Base-by-base conservation (phyloP, 2,888 invertebrate species). In the Dryobota labecula region DNA sequence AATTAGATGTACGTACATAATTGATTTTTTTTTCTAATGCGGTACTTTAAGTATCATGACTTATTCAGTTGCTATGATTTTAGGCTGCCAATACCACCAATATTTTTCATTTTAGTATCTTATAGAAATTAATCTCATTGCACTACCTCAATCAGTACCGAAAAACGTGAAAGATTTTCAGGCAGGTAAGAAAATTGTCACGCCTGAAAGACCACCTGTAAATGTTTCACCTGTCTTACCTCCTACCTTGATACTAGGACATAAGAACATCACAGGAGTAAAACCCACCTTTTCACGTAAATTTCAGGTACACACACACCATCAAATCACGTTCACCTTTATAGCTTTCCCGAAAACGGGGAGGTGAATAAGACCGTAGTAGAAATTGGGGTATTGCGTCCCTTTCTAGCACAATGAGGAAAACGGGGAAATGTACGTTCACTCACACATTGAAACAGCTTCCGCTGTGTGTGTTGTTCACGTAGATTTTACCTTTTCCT, bases 151-250 rank as follows among this genome's bases (percentile, higher is more conserved):
- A 72, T 11, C 27, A 30, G 13, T 30, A 53, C 4, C 27, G 13
- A 41, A 4, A 41, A 18, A 27, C 4, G 33, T 57, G 11, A 4
- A 11, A 27, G 13, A 36, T 36, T 47, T 66, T 68, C 58, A 71
- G 58, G 45, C 41, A 84, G 75, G 74, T 83, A 81, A 84, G 81
- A 84, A 80, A 72, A 71, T 58, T 38, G n/a, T 80, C 64, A 80
- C 80, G 53, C 65, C 70, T 82, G 86, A 89, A 75, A 89, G 84
- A 84, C 84, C 84, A 61, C 70, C 92, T 91, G 92, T 92, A 90
- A 89, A 91, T 90, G 92, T 93, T 93, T 93, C 91, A 95, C 95
- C 94, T 95, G 93, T 93, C 94, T 94, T 93, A 92, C 89, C 77
- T 89, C 90, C 92, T 92, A 95, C 94, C 94, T 94, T 92, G 86